A percentile compares a stretch with the other conserved stretches of the same genome.
These are phyloP conservation scores for Lipophrys pholis DNA, from an alignment of 2,113 vertebrate genomes.

Conservation along the genomic window DNA sequence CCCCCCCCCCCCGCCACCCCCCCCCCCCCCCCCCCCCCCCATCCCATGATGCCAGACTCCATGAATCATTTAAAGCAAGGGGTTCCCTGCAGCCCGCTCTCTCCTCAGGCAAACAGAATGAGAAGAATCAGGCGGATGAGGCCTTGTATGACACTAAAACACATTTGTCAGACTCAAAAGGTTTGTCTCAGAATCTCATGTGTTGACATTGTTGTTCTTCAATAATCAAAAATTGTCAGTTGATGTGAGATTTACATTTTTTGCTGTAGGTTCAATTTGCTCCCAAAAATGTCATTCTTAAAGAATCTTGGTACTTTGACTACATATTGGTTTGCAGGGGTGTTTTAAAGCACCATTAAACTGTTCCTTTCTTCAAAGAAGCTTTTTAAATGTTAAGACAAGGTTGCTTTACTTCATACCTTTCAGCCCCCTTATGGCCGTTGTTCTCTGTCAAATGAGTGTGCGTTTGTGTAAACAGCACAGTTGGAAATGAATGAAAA, in stretches of 20 bases:
- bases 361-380: background rate
- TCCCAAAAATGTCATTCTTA: constrained; percentile 5
- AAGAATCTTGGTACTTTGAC: constrained; percentile 12
- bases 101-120: constrained; percentile 50
- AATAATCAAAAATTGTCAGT: constrained; percentile 15
- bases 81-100: constrained; percentile 59
- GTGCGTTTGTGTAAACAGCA: background rate
- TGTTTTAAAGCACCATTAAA: background rate
- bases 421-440: background rate
- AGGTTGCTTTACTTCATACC: constrained; percentile 23
- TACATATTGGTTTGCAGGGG: background rate
- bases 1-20: too few relatives aligned
- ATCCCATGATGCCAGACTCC: constrained; percentile 37
- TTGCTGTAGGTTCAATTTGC: constrained; percentile 4
- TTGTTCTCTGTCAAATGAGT: background rate
- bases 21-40: constrained; percentile 7
- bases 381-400: background rate
- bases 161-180: constrained; percentile 53
- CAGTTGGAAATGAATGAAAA: background rate
- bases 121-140: constrained; percentile 48
- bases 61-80: constrained; percentile 71
- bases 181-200: constrained; percentile 31
- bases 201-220: constrained; percentile 17
- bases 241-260: constrained; percentile 27
- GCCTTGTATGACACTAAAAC: constrained; percentile 45